Base-by-base conservation (phyloP, 2,113 vertebrate genomes). In the Shinisaurus crocodilurus region DNA sequence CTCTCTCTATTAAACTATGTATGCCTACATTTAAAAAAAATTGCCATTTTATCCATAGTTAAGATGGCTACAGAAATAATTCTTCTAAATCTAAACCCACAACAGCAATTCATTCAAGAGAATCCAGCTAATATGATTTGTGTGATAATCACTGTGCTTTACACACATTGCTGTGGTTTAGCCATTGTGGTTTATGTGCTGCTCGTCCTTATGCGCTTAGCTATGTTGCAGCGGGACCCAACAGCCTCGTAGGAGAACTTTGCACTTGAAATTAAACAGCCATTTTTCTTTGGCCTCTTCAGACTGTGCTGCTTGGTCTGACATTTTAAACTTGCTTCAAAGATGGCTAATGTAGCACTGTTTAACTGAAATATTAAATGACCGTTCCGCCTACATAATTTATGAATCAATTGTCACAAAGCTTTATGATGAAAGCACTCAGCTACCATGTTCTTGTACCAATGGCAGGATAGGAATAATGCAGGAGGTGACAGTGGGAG, bases 31-130 rank as follows among this genome's bases (percentile, higher is more conserved):
- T n/a, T 48, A 25, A 34, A 5, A 54, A n/a, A 86, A 25, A n/a
- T 4, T 10, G 77, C 1, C 87, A 80, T 87, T 89, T 89, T 79
- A 57, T 76, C 10, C 89, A 32, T 89, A 92, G 89, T 69, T 50
- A 89, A 70, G 23, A 37, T 77, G 63, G 76, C 5, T 34, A 83
- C 67, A 45, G 27, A 65, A 79, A 79, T 92, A 40, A 5, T 29
- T 63, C 91, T 92, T 74, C 57, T 27, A 63, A n/a, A 34, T 43
- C 37, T 27, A 75, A 54, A 60, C 12, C 12, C 50, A 43, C 48
- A 40, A 43, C 43, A 60, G 34, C 32, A 70, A 37, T 16, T 8
- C n/a, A 81, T 40, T 40, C 12, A 50, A 69, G 43, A 32, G 27
- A 65, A 88, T 27, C 34, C 37, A 7, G n/a, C 13, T 48, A 32